These are phyloP conservation scores for Microvelia longipes DNA, from an alignment of 1,140 invertebrate species.

Conservation along the genomic window DNA sequence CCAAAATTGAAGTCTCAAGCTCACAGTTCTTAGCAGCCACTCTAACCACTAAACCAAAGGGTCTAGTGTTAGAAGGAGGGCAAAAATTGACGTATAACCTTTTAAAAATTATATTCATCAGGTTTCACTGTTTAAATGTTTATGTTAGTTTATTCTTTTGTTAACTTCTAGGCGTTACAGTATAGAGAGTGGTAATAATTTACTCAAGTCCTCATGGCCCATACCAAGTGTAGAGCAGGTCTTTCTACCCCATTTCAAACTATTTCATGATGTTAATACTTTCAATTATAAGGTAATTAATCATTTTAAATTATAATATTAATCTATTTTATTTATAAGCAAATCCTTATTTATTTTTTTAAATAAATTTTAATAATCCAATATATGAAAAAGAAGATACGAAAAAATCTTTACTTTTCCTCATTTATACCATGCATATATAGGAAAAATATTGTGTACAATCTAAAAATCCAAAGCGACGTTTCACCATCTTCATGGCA, in stretches of 20 bases:
- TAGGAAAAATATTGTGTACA: background rate
- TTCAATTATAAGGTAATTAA: background rate
- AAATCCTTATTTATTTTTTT: background rate
- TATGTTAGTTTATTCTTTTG: no score
- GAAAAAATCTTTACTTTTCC: background rate
- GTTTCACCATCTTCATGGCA: no score
- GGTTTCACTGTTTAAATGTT: no score
- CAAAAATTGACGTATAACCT: no score
- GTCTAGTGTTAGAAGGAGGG: no score
- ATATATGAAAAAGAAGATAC: background rate
- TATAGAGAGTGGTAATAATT: no score
- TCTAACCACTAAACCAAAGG: no score
- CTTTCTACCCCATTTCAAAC: slow-evolving; percentile 68
- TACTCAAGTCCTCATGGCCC: slow-evolving; percentile 64
- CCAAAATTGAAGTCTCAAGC: no score
- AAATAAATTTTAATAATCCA: background rate
- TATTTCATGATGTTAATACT: slow-evolving; percentile 25
- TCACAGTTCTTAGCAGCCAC: no score
- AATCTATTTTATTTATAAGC: background rate
- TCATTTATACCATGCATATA: background rate
- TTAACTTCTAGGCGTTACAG: no score
- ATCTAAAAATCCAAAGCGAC: background rate
- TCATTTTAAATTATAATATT: background rate
- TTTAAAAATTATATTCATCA: no score
- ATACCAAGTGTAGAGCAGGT: slow-evolving; percentile 53